These are phyloP conservation scores for Troides helena DNA, from an alignment of 2,888 invertebrate species.

Conservation along the genomic window DNA sequence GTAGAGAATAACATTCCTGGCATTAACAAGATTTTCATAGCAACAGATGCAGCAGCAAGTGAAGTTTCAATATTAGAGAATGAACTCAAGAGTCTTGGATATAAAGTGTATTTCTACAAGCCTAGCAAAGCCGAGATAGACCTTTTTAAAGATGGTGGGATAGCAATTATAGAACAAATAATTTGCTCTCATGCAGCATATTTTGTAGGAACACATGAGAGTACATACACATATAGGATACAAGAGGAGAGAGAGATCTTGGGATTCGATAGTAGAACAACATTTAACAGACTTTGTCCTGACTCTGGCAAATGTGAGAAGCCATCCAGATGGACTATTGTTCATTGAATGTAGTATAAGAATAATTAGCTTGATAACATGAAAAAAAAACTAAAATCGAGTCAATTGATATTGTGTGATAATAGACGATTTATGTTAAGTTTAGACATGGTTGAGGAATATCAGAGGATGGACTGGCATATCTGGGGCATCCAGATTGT, in stretches of 20 bases:
- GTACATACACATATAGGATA: slow-evolving; percentile 97
- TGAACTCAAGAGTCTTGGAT: slow-evolving; percentile 59
- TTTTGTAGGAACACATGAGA: slow-evolving; percentile 96
- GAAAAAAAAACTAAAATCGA: too few species aligned
- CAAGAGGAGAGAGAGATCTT: slow-evolving; percentile 98
- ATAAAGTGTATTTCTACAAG: slow-evolving; percentile 51
- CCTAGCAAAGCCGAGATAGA: slow-evolving; percentile 73
- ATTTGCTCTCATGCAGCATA: slow-evolving; percentile 93
- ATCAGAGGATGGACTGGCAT: too few species aligned
- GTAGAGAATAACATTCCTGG: slow-evolving; percentile 73
- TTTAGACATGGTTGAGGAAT: too few species aligned
- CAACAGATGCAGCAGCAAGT: slow-evolving; percentile 88
- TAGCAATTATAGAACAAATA: slow-evolving; percentile 97
- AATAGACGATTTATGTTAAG: too few species aligned
- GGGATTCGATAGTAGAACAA: slow-evolving; percentile 88
- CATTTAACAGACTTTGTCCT: slow-evolving; percentile 93
- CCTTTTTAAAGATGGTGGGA: slow-evolving; percentile 87
- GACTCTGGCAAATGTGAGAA: slow-evolving; percentile 83
- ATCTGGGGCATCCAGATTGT: too few species aligned
- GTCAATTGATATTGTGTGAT: too few species aligned
- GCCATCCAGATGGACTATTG: slow-evolving; percentile 89
- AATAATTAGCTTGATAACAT: too few species aligned
- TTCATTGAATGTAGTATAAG: slow-evolving; percentile 58
- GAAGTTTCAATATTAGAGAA: slow-evolving; percentile 74
- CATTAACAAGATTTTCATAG: slow-evolving; percentile 84